phyloP scores from a whole-genome alignment of 1,140 invertebrate species.

The Linepithema humile region DNA sequence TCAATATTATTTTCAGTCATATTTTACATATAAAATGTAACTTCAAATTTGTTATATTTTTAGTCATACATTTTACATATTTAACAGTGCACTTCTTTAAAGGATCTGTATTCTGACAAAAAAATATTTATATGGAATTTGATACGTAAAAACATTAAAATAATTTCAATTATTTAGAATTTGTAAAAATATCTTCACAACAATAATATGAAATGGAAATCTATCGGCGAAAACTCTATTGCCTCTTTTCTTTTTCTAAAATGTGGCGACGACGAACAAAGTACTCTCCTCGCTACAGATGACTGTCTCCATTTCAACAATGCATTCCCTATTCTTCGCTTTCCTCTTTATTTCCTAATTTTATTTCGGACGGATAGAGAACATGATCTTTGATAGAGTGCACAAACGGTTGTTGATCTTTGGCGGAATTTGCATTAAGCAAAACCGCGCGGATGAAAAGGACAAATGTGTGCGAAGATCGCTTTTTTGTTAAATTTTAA shows the following conservation, averaged over 20 bases:
- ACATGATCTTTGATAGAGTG: background rate
- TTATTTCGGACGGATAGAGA: background rate
- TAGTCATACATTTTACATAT: no score
- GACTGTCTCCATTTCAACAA: background rate
- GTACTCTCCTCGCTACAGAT: constrained; percentile 1
- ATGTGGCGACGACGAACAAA: background rate
- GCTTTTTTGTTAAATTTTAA: background rate
- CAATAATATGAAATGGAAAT: no score
- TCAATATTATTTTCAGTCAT: background rate
- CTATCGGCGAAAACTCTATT: background rate
- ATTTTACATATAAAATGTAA: background rate
- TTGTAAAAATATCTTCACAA: no score
- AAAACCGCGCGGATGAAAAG: background rate
- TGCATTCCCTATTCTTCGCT: background rate
- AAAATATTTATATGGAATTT: no score
- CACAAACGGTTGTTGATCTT: background rate
- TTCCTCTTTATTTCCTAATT: background rate
- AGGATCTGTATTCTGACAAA: no score
- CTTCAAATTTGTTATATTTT: background rate
- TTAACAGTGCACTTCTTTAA: no score
- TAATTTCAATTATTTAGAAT: no score
- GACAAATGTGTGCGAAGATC: background rate
- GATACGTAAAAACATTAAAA: no score
- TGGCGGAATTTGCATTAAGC: background rate
- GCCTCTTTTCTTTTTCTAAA: constrained; percentile 17